A percentile compares a stretch with the other conserved stretches of the same genome.
These are phyloP conservation scores for Hemibagrus guttatus DNA, from an alignment of 2,797 vertebrate species.

Conservation along the genomic window DNA sequence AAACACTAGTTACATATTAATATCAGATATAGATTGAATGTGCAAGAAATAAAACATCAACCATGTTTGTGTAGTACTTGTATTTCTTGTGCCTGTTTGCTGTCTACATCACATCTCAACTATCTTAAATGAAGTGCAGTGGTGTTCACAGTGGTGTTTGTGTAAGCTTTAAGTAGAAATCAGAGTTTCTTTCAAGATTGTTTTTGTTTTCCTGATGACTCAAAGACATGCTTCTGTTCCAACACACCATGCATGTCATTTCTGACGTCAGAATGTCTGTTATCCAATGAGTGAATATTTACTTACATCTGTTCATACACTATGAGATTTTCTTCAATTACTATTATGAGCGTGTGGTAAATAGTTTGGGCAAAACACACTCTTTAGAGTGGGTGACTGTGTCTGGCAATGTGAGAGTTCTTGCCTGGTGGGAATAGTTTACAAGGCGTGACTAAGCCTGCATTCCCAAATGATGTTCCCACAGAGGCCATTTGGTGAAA, in stretches of 20 bases:
- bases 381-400: not conserved
- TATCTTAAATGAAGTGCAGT: constrained; percentile 42
- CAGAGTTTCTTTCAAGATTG: constrained; percentile 15
- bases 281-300: not conserved
- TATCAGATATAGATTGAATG: not conserved
- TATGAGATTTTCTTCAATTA: not conserved
- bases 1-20: not conserved
- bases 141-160: constrained; percentile 7
- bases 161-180: constrained; percentile 17
- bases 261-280: constrained; percentile 1
- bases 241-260: constrained; percentile 31
- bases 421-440: constrained; percentile 26
- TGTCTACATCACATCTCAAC: not conserved
- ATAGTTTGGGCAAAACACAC: not conserved
- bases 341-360: constrained; percentile 8
- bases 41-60: not conserved
- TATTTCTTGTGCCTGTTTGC: not conserved
- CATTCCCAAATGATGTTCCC: constrained; percentile 12
- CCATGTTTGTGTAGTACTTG: not conserved
- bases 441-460: constrained; percentile 30
- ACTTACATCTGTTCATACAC: not conserved
- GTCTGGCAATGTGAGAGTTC: constrained; percentile 13
- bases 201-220: constrained; percentile 46
- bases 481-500: not conserved
- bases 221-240: not conserved